A percentile compares a stretch with the other conserved stretches of the same genome.
These are phyloP conservation scores for Aplysia californica DNA, from an alignment of 1,140 invertebrate genomes.

Conservation along the genomic window DNA sequence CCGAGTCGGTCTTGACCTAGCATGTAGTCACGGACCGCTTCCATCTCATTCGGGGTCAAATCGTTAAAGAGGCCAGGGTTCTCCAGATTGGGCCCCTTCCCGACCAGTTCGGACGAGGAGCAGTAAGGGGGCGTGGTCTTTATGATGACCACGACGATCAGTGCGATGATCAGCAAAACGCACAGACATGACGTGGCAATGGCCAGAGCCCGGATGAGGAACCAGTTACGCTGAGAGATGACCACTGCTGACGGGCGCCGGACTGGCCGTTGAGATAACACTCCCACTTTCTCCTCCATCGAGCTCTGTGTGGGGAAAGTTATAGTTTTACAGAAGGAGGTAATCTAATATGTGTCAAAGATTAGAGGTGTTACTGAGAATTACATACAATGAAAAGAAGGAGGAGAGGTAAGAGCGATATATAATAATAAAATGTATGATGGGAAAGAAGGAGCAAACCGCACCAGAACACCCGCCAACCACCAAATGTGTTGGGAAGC, in stretches of 20 bases:
- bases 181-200: background rate
- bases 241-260: slow-evolving; percentile 14
- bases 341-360: too few species aligned
- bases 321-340: too few species aligned
- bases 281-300: slow-evolving; percentile 25
- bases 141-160: slow-evolving; percentile 15
- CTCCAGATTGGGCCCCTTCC: slow-evolving; percentile 33
- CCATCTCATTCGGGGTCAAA: slow-evolving; percentile 51
- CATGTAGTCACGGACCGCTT: slow-evolving; percentile 49
- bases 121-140: slow-evolving; percentile 27
- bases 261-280: background rate
- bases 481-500: too few species aligned
- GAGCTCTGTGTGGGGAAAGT: background rate
- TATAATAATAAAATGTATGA: too few species aligned
- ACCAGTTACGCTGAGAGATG: slow-evolving; percentile 11
- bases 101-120: background rate
- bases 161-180: slow-evolving; percentile 3
- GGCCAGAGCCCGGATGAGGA: slow-evolving; percentile 9
- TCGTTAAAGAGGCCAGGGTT: slow-evolving; percentile 55
- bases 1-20: slow-evolving; percentile 39
- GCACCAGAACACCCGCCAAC: too few species aligned
- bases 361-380: too few species aligned
- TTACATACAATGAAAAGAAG: too few species aligned
- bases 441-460: too few species aligned
- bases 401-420: too few species aligned